Evolutionary conservation across 2,888 invertebrate genomes (phyloP).

Genomic region (Isoperla grammatica): DNA sequence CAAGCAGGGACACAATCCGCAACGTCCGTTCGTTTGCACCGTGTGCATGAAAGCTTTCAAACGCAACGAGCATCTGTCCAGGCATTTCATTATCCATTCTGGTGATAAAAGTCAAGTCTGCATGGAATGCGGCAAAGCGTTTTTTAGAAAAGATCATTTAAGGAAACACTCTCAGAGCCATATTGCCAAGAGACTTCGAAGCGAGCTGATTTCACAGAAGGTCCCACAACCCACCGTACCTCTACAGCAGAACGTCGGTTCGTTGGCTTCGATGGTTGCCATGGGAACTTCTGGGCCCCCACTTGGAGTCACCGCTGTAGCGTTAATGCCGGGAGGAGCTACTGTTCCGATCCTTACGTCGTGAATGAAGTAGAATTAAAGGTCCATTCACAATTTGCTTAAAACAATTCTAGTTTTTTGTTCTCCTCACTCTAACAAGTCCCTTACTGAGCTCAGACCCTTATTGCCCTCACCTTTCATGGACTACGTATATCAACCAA

Average conservation of each 20-base stretch:
- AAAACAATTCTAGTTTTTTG: no score
- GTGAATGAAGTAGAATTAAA: not conserved
- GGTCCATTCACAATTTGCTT: no score
- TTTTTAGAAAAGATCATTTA: slow-evolving; percentile 49
- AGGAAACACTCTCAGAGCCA: slow-evolving; percentile 45
- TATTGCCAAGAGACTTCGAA: slow-evolving; percentile 24
- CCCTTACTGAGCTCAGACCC: no score
- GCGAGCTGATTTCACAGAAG: slow-evolving; percentile 21
- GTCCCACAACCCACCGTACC: no score
- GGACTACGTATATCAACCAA: no score
- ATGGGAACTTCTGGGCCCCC: slow-evolving; percentile 18
- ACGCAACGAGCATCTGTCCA: slow-evolving; percentile 49
- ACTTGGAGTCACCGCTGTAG: slow-evolving; percentile 22
- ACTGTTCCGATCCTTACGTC: slow-evolving; percentile 26
- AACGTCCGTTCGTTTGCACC: slow-evolving; percentile 40
- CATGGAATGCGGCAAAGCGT: slow-evolving; percentile 47
- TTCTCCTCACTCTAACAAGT: no score
- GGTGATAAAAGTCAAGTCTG: slow-evolving; percentile 49
- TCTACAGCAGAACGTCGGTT: no score
- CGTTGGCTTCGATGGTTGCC: slow-evolving; percentile 22
- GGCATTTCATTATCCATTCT: slow-evolving; percentile 49
- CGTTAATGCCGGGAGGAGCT: slow-evolving; percentile 24
- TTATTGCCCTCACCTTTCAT: no score
- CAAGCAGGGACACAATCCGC: slow-evolving; percentile 32
- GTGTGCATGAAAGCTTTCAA: slow-evolving; percentile 45